Base-by-base conservation (phyloP, 2,888 invertebrate species). In the Serripes groenlandicus region DNA sequence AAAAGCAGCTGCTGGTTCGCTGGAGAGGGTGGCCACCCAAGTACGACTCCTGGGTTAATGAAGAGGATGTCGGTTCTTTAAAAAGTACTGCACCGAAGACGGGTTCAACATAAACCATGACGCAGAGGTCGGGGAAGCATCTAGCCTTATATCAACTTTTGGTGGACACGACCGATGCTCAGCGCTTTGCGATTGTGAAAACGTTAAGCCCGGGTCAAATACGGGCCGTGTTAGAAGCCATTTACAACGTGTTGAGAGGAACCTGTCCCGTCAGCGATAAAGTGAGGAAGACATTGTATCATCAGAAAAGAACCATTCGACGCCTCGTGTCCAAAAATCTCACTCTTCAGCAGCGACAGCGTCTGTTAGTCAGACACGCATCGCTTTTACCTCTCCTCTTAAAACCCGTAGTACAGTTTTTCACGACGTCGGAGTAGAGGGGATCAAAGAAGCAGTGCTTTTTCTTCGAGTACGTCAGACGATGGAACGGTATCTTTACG, bases 181-280 rank as follows among this genome's bases (percentile, higher is more conserved):
- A 80, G 28, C 74, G 69, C 11, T 23, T 30, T 23, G 68, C 72
- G 3, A 23, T 83, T 26, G 21, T 83, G 18, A 73, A 76, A 34
- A 80, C 73, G 11, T 62, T 79, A 21, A 49, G 11, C 4, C 34
- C 37, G 7, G 62, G 23, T n/a, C 85, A 82, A 37, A 42, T 76
- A 73, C 26, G 34, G 35, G 70, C 66, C 58, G 26, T 82, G 18
- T 64, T 76, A 54, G 79, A 85, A 62, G 72, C 78, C n/a, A 70
- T 82, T n/a, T 85, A 79, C 75, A 85, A 85, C 77, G 82, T 83
- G 23, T 52, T 85, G 30, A 58, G 56, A 23, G 82, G 82, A 34
- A 82, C 72, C 28, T 80, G 74, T 49, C 37, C 66, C n/a, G 32
- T 85, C 34, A 69, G 52, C 5, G 56, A 73, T 21, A 66, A 37